Evolutionary conservation across 2,113 vertebrate species (phyloP).

Genomic region (Cariama cristata): DNA sequence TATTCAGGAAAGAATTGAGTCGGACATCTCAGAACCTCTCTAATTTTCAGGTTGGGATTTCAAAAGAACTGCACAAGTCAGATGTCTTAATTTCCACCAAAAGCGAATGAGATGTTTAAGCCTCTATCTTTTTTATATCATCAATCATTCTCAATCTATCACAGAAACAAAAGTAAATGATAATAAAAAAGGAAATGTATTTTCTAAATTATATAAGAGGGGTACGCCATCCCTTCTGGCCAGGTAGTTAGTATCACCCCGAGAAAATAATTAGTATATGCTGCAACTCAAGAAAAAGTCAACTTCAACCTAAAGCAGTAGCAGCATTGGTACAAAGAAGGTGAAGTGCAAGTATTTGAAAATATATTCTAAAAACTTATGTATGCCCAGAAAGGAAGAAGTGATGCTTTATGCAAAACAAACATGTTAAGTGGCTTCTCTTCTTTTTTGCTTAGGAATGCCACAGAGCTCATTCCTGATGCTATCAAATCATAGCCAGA

Average conservation of each 20-base stretch:
- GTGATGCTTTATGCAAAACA: background rate
- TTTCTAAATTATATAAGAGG: background rate
- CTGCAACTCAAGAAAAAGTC: background rate
- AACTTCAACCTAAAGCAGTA: background rate
- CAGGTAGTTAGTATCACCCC: background rate
- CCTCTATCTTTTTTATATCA: background rate
- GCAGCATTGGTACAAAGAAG: background rate
- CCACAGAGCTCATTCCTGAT: background rate
- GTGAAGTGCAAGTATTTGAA: background rate
- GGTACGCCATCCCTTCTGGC: background rate
- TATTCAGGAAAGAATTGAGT: background rate
- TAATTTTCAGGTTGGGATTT: background rate
- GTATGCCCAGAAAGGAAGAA: background rate
- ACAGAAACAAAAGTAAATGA: background rate
- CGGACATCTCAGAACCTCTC: background rate
- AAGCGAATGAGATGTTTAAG: fast-evolving
- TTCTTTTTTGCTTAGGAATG: background rate
- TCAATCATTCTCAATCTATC: background rate
- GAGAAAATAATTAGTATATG: background rate
- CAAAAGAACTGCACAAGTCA: background rate
- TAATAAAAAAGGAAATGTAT: background rate
- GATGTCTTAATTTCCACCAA: background rate
- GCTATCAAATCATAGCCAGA: background rate
- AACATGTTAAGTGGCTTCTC: background rate
- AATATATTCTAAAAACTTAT: background rate